phyloP scores from a whole-genome alignment of 2,888 invertebrate genomes.

The Electrophaes corylata region DNA sequence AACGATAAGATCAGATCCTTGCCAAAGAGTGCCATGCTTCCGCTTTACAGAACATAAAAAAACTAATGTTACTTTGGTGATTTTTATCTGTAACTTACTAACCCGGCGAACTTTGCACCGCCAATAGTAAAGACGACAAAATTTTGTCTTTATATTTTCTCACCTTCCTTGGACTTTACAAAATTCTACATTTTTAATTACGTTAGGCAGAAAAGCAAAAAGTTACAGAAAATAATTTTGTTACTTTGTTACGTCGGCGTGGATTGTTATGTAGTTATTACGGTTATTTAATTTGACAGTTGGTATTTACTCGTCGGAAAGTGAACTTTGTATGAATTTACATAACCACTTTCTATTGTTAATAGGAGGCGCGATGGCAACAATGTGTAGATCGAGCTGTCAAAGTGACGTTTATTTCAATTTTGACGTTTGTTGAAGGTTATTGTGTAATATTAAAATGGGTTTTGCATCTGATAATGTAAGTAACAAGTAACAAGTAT shows the following conservation, averaged over 20 bases:
- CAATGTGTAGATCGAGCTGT: constrained; percentile 24
- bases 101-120: too few species aligned
- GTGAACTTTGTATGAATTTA: constrained; percentile 36
- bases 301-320: constrained; percentile 37
- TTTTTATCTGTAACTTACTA: background rate
- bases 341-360: constrained; percentile 43
- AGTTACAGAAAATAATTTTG: background rate
- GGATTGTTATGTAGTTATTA: constrained; percentile 28
- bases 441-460: background rate
- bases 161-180: too few species aligned
- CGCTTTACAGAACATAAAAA: background rate
- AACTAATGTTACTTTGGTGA: background rate
- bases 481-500: too few species aligned
- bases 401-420: constrained; percentile 18
- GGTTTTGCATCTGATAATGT: too few species aligned
- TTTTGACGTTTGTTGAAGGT: constrained; percentile 2
- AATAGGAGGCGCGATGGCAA: constrained; percentile 3
- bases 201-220: background rate
- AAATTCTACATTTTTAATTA: too few species aligned
- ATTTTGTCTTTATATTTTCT: too few species aligned
- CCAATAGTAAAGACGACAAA: too few species aligned
- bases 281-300: constrained; percentile 39
- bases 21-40: background rate
- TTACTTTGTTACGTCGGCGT: constrained; percentile 15
- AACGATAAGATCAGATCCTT: constrained; percentile 16